phyloP scores from a whole-genome alignment of 2,113 vertebrate species.

The Lagopus muta region DNA sequence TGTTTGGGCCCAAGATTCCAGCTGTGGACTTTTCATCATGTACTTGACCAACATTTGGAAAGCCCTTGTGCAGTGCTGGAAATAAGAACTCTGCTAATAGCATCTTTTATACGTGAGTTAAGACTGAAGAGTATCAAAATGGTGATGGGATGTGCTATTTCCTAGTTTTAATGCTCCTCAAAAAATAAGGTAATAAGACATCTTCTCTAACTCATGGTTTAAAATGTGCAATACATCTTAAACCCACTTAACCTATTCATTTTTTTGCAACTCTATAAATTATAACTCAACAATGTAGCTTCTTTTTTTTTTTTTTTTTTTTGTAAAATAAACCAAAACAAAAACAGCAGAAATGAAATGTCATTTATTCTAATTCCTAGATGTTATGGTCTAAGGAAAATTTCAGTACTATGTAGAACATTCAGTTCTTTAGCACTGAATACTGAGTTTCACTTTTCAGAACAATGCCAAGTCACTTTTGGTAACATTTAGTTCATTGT shows the following conservation, averaged over 20 bases:
- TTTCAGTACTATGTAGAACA: not conserved
- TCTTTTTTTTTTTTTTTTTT: not conserved
- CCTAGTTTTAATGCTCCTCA: not conserved
- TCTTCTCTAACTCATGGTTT: not conserved
- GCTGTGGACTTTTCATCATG: not conserved
- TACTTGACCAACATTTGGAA: not conserved
- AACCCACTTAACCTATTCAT: not conserved
- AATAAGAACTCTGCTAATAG: not conserved
- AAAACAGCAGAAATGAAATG: not conserved
- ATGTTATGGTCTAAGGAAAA: not conserved
- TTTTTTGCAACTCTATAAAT: not conserved
- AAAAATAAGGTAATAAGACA: not conserved
- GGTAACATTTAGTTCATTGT: not conserved
- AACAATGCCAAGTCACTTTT: not conserved
- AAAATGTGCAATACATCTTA: not conserved
- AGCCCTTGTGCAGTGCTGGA: not conserved
- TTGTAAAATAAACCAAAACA: not conserved
- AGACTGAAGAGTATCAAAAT: not conserved
- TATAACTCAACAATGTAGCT: not conserved
- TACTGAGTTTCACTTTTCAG: not conserved
- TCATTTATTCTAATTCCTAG: not conserved
- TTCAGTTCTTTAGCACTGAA: not conserved
- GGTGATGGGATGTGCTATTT: not conserved
- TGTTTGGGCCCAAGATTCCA: not conserved
- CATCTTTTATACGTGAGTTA: not conserved